A percentile compares a stretch with the other conserved stretches of the same genome.
Evolutionary conservation across 1,140 invertebrate species (phyloP).

Genomic region (Drosophila simulans): DNA sequence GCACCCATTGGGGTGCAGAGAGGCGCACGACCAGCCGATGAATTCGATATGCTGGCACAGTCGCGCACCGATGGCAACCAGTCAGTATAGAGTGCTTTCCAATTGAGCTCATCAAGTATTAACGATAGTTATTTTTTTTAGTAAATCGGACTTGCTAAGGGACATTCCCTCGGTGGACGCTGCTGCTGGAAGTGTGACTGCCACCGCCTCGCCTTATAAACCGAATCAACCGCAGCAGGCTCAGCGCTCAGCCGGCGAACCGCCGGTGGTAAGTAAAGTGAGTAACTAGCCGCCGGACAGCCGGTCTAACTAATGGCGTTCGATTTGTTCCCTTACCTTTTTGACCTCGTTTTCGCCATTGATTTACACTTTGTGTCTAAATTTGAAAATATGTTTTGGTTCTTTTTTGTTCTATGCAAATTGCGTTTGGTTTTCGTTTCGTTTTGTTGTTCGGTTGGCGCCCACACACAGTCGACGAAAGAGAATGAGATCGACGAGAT

Average conservation of each 20-base stretch:
- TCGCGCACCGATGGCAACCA: conserved; percentile 87
- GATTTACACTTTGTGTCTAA: conserved; percentile 36
- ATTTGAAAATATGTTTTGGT: conserved; percentile 29
- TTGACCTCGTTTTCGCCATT: conserved; percentile 42
- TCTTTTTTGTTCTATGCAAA: conserved; percentile 52
- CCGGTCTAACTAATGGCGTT: conserved; percentile 67
- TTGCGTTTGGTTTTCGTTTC: conserved; percentile 51
- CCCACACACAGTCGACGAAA: conserved; percentile 87
- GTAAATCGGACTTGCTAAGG: conserved; percentile 74
- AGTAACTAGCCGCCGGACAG: conserved; percentile 55
- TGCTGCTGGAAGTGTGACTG: conserved; percentile 67
- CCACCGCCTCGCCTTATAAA: conserved; percentile 67
- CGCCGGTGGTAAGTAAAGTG: conserved; percentile 84
- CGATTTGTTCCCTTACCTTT: conserved; percentile 44
- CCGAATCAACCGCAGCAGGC: conserved; percentile 27
- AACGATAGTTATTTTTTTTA: conserved; percentile 14
- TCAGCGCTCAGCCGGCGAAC: conserved; percentile 64
- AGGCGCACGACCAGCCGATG: conserved; percentile 87
- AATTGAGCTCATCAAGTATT: too few relatives aligned
- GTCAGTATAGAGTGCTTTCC: conserved; percentile 30
- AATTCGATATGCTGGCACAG: conserved; percentile 97
- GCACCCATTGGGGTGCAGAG: conserved; percentile 38
- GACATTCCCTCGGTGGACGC: conserved; percentile 81
- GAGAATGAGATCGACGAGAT: conserved; percentile 97
- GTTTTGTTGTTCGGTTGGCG: conserved; percentile 48